phyloP scores from a whole-genome alignment of 1,140 invertebrate genomes.

The Maconellicoccus hirsutus region DNA sequence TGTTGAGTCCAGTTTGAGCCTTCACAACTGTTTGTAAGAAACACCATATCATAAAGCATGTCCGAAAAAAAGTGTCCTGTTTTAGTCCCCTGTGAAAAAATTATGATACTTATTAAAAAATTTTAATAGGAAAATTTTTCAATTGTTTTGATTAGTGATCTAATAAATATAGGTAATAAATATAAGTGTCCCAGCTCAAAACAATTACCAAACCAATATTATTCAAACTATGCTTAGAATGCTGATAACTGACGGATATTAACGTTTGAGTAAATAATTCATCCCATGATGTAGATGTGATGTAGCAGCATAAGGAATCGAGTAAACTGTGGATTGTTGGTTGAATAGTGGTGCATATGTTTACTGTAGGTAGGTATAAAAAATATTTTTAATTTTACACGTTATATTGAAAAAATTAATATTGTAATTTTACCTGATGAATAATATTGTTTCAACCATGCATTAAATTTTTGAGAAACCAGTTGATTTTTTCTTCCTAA shows the following conservation, averaged over 20 bases:
- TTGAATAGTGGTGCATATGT: slow-evolving; percentile 34
- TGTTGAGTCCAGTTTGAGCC: slow-evolving; percentile 39
- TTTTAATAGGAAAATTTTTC: no score
- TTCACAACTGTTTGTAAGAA: slow-evolving; percentile 53
- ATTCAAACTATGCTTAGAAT: slow-evolving; percentile 27
- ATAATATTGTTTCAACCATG: slow-evolving; percentile 50
- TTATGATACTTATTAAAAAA: not conserved
- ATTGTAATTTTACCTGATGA: slow-evolving; percentile 41
- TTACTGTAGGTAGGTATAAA: not conserved
- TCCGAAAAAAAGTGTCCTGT: slow-evolving; percentile 49
- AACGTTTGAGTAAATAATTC: slow-evolving; percentile 50
- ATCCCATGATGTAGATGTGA: slow-evolving; percentile 61
- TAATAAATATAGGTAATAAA: slow-evolving; percentile 11
- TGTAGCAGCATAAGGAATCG: slow-evolving; percentile 60
- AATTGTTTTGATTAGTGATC: no score
- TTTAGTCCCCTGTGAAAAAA: slow-evolving; percentile 37
- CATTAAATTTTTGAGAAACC: slow-evolving; percentile 51
- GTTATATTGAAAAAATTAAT: not conserved
- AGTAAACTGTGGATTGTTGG: slow-evolving; percentile 55
- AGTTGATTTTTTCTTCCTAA: slow-evolving; percentile 47
- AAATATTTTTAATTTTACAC: not conserved
- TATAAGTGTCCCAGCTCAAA: not conserved
- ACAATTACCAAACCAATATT: slow-evolving; percentile 28
- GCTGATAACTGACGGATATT: slow-evolving; percentile 34
- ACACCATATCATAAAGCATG: slow-evolving; percentile 48